Evolutionary conservation across 2,113 vertebrate genomes (phyloP).

Genomic region (Myanophis thanlyinensis): DNA sequence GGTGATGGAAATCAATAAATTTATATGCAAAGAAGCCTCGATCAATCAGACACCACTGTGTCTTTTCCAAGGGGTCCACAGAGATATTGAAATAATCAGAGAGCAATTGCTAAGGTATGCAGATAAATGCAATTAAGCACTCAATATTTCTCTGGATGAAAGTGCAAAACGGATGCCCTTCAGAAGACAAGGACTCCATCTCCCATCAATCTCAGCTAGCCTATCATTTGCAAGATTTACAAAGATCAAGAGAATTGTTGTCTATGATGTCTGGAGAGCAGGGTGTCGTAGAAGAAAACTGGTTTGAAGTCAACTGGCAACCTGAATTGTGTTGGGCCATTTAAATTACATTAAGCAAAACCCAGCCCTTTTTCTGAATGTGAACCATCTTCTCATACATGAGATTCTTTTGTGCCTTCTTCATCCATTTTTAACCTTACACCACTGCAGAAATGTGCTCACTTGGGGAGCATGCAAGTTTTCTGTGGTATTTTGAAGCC

Average conservation of each 20-base stretch:
- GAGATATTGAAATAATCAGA: conserved; percentile 54
- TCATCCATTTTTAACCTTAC: neutral
- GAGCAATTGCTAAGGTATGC: conserved; percentile 37
- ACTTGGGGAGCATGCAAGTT: neutral
- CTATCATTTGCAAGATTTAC: neutral
- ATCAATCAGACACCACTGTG: conserved; percentile 26
- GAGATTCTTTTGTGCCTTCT: neutral
- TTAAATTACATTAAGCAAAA: conserved; percentile 3
- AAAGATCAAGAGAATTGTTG: neutral
- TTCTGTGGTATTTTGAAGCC: neutral
- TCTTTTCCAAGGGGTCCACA: conserved; percentile 34
- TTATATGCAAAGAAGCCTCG: conserved; percentile 19
- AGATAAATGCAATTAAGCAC: neutral
- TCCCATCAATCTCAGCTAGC: neutral
- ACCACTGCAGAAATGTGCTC: neutral
- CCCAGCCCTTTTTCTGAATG: neutral
- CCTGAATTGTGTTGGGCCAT: conserved; percentile 48
- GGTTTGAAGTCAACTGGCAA: neutral
- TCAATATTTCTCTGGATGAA: conserved; percentile 17
- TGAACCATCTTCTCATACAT: neutral
- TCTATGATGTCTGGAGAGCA: neutral
- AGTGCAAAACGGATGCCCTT: conserved; percentile 1
- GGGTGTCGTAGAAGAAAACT: neutral
- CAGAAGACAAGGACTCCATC: neutral
- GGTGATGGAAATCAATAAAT: conserved; percentile 42